These are phyloP conservation scores for Anseranas semipalmata DNA, from an alignment of 2,113 vertebrate genomes.

Conservation along the genomic window DNA sequence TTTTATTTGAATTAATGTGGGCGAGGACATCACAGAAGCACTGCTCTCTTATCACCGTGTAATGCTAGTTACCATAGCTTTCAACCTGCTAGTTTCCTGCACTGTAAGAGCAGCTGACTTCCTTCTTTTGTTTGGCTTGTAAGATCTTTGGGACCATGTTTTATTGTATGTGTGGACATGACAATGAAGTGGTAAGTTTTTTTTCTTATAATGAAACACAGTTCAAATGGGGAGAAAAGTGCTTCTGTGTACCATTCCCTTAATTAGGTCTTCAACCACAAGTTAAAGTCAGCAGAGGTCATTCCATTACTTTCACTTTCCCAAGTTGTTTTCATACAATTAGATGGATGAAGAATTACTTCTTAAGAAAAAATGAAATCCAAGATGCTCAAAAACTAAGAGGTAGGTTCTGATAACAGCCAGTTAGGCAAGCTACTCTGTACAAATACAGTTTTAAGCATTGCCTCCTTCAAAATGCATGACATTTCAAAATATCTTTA, in stretches of 20 bases:
- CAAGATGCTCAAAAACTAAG: neutral
- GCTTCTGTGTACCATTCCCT: neutral
- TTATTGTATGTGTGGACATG: neutral
- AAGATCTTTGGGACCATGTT: neutral
- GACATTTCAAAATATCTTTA: neutral
- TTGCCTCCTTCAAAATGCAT: neutral
- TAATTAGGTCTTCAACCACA: neutral
- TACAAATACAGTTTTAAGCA: neutral
- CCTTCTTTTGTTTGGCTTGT: neutral
- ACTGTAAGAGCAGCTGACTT: constrained; percentile 13
- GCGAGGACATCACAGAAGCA: neutral
- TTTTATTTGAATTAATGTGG: constrained; percentile 38
- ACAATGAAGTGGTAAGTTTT: neutral
- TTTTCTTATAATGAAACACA: neutral
- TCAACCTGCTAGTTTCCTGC: constrained; percentile 15
- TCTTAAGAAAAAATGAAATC: neutral
- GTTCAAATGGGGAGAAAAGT: neutral
- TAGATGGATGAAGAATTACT: neutral
- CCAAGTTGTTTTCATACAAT: neutral
- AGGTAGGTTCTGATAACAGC: neutral
- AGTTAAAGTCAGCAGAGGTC: constrained; percentile 4
- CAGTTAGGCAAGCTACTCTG: neutral
- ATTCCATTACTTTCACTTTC: constrained; percentile 2
- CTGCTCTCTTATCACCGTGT: neutral
- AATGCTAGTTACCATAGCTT: neutral